Conservation (phyloP, 2,888 invertebrate species). For the Harpagoxenus sublaevis region DNA sequence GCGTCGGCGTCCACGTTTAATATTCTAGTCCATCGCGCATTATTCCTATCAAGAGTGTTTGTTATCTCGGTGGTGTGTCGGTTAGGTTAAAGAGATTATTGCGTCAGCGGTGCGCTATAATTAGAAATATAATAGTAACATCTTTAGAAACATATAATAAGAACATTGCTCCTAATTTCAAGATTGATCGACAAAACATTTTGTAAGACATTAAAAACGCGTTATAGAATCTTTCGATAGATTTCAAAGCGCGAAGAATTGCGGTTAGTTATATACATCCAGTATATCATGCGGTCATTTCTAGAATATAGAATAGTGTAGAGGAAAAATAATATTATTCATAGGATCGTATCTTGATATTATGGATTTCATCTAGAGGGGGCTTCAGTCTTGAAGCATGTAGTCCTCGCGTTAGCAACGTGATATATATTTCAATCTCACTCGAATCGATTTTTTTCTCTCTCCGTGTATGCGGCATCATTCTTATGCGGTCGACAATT, state of each 20-base stretch:
- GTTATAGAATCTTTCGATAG: neutral
- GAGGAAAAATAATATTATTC: slow-evolving; percentile 22
- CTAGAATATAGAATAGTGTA: neutral
- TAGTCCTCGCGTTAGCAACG: neutral
- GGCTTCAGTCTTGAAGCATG: slow-evolving; percentile 9
- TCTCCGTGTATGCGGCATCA: neutral
- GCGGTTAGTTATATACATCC: neutral
- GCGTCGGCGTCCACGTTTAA: slow-evolving; percentile 31
- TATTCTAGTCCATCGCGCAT: slow-evolving; percentile 46
- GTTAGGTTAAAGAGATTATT: slow-evolving; percentile 37
- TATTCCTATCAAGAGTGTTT: slow-evolving; percentile 44
- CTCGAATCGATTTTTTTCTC: neutral
- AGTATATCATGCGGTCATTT: neutral
- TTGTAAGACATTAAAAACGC: neutral
- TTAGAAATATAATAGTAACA: neutral
- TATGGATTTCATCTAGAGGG: neutral
- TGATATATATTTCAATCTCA: slow-evolving; percentile 6
- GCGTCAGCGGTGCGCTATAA: slow-evolving; percentile 15
- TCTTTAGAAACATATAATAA: slow-evolving; percentile 16
- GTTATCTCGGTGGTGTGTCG: slow-evolving; percentile 33
- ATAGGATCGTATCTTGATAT: neutral
- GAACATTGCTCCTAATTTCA: neutral
- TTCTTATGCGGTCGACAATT: neutral
- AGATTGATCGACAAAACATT: neutral
- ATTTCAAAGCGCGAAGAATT: neutral